phyloP scores from a whole-genome alignment of 2,888 invertebrate genomes.

The Drosophila eohydei region DNA sequence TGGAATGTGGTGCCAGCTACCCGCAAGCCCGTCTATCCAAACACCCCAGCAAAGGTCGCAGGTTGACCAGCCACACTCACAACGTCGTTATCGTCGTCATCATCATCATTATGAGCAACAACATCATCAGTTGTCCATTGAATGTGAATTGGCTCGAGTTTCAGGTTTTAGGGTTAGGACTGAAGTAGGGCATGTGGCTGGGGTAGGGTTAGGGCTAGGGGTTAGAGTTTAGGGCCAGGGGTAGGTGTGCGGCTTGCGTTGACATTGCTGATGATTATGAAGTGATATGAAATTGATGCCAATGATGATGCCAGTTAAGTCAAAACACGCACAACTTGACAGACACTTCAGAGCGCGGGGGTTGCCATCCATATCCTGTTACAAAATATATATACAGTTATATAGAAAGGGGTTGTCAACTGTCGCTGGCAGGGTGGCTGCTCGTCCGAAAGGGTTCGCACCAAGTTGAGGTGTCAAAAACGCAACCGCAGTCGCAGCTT shows the following conservation, averaged over 20 bases:
- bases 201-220: constrained; percentile 3
- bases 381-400: constrained; percentile 5
- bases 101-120: constrained; percentile 20
- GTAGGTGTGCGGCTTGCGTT: constrained; percentile 46
- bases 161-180: background rate
- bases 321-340: constrained; percentile 67
- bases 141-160: constrained; percentile 20
- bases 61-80: constrained; percentile 46
- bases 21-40: background rate
- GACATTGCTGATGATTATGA: constrained; percentile 77
- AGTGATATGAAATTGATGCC: constrained; percentile 80
- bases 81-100: constrained; percentile 28
- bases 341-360: constrained; percentile 32
- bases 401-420: constrained; percentile 54
- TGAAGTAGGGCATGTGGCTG: background rate
- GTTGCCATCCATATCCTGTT: constrained; percentile 65
- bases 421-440: constrained; percentile 5
- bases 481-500: constrained; percentile 42
- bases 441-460: constrained; percentile 45
- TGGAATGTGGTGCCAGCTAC: constrained; percentile 60
- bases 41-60: constrained; percentile 35
- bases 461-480: constrained; percentile 66
- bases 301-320: constrained; percentile 75
- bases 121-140: constrained; percentile 30
- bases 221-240: constrained; percentile 6